These are phyloP conservation scores for Pongo pygmaeus DNA, from an alignment of 2,113 vertebrate genomes.

Conservation along the genomic window DNA sequence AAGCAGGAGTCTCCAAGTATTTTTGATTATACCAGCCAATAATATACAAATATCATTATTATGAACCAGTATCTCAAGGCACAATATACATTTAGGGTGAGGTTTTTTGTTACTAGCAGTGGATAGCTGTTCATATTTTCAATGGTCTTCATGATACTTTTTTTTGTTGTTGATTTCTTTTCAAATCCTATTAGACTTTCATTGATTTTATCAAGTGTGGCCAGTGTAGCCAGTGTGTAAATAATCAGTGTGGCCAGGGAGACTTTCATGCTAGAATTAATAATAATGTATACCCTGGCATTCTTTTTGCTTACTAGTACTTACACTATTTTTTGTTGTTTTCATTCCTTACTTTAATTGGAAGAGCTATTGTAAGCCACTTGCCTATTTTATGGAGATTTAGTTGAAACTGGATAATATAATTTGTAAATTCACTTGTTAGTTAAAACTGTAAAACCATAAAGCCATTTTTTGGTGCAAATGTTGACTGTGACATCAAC, in stretches of 20 bases:
- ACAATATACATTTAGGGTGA: neutral
- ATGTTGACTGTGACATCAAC: neutral
- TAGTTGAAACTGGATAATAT: neutral
- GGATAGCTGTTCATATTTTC: neutral
- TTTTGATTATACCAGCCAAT: neutral
- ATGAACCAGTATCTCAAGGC: neutral
- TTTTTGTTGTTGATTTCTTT: neutral
- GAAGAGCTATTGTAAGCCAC: neutral
- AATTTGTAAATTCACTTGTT: conserved; percentile 14
- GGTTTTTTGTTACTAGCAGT: neutral
- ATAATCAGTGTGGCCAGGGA: neutral
- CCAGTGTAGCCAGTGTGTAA: neutral
- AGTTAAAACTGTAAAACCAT: neutral
- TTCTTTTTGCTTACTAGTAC: neutral
- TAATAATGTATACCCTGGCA: neutral
- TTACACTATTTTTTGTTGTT: neutral
- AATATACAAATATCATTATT: neutral
- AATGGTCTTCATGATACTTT: neutral
- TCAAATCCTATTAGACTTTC: neutral
- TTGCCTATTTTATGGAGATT: neutral
- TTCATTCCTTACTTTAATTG: neutral
- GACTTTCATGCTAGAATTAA: neutral
- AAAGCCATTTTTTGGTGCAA: neutral
- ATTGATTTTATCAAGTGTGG: neutral
- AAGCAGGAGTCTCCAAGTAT: neutral